These are phyloP conservation scores for Rhodeus uyekii DNA, from an alignment of 2,797 vertebrate genomes.

Conservation along the genomic window DNA sequence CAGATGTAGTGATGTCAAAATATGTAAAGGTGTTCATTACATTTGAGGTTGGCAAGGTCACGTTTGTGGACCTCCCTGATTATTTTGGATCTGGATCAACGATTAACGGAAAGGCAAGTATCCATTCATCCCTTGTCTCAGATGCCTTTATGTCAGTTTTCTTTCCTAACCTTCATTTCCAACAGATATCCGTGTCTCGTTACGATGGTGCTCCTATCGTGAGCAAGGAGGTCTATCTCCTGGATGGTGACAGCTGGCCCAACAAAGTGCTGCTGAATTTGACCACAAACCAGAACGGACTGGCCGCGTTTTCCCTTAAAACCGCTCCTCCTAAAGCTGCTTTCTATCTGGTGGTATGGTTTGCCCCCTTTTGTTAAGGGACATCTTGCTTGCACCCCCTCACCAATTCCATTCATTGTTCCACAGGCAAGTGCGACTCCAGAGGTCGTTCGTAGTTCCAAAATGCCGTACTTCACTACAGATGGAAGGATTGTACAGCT, in stretches of 20 bases:
- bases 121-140: neutral
- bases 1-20: constrained; percentile 17
- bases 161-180: neutral
- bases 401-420: constrained; percentile 58
- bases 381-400: no score
- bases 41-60: constrained; percentile 29
- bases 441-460: fast-evolving
- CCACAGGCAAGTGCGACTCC: constrained; percentile 51
- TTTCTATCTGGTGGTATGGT: constrained; percentile 55
- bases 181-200: constrained; percentile 59
- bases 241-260: constrained; percentile 44
- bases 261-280: constrained; percentile 52
- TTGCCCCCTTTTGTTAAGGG: no score
- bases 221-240: constrained; percentile 60
- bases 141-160: fast-evolving
- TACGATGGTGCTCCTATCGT: constrained; percentile 61
- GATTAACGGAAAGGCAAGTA: constrained; percentile 35
- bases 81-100: neutral
- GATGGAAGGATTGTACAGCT: neutral
- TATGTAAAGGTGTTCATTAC: neutral
- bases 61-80: constrained; percentile 26
- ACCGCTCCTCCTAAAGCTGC: constrained; percentile 11
- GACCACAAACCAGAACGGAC: constrained; percentile 64
- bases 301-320: constrained; percentile 62
- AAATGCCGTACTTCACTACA: neutral